Percentiles rank a stretch among this genome's conserved stretches.
These are phyloP conservation scores for Chrysina gloriosa DNA, from an alignment of 2,888 invertebrate species.

Conservation along the genomic window DNA sequence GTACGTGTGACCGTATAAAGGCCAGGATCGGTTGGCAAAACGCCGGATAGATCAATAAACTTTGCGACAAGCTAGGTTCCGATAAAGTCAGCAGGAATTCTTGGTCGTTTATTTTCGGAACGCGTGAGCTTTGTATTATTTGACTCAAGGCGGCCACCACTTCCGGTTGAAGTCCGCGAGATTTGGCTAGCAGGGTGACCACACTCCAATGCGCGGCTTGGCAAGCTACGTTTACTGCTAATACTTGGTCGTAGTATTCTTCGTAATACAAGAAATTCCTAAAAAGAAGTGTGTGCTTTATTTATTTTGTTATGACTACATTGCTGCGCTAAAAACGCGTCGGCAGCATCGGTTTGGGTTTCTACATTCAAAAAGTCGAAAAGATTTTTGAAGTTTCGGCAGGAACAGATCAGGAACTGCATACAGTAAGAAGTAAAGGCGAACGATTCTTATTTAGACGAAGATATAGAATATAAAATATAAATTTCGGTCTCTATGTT, in stretches of 20 bases:
- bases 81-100: slow-evolving; percentile 61
- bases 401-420: too few relatives aligned
- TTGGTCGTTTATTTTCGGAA: slow-evolving; percentile 55
- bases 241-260: slow-evolving; percentile 73
- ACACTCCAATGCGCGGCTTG: slow-evolving; percentile 73
- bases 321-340: too few relatives aligned
- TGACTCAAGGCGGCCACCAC: slow-evolving; percentile 69
- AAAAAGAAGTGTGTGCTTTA: slow-evolving; percentile 47
- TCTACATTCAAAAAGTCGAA: too few relatives aligned
- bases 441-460: too few relatives aligned
- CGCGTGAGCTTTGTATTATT: slow-evolving; percentile 61
- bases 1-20: slow-evolving; percentile 58
- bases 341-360: too few relatives aligned
- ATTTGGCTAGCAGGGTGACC: slow-evolving; percentile 65
- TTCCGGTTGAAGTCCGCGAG: slow-evolving; percentile 69
- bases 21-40: slow-evolving; percentile 58
- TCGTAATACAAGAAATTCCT: slow-evolving; percentile 72
- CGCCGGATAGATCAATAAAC: slow-evolving; percentile 59
- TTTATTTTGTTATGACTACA: too few relatives aligned
- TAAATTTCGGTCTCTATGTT: too few relatives aligned
- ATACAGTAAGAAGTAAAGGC: too few relatives aligned
- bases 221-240: slow-evolving; percentile 73
- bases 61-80: slow-evolving; percentile 62
- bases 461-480: too few relatives aligned
- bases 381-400: too few relatives aligned